Percentiles rank a stretch among this genome's conserved stretches.
Evolutionary conservation across 2,888 invertebrate genomes (phyloP).

Genomic region (Spialia ferax): DNA sequence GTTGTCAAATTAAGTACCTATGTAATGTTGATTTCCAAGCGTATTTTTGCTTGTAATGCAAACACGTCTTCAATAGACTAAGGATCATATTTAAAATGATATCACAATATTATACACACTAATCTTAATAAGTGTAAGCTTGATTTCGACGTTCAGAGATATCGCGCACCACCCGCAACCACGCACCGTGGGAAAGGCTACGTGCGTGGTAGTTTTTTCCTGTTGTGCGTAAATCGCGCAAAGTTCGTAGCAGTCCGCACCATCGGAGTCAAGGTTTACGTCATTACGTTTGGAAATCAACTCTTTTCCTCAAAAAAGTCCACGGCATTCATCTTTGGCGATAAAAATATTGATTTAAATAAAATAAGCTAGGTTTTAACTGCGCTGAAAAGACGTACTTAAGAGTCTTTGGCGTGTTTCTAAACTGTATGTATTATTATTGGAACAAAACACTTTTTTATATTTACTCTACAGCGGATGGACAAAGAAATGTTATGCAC

Average conservation of each 20-base stretch:
- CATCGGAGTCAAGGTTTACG: too few species aligned
- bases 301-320: slow-evolving; percentile 57
- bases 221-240: too few species aligned
- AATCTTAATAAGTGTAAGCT: too few species aligned
- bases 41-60: too few species aligned
- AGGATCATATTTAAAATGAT: not conserved
- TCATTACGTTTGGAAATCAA: not conserved
- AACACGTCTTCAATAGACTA: too few species aligned
- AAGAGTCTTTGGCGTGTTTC: slow-evolving; percentile 82
- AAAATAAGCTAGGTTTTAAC: slow-evolving; percentile 50
- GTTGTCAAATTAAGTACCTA: too few species aligned
- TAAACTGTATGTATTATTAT: slow-evolving; percentile 81
- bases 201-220: too few species aligned
- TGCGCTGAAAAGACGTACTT: slow-evolving; percentile 59
- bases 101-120: not conserved
- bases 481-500: slow-evolving; percentile 51
- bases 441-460: slow-evolving; percentile 49
- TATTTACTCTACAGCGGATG: slow-evolving; percentile 37
- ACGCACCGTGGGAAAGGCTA: too few species aligned
- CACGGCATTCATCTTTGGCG: slow-evolving; percentile 71
- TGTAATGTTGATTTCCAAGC: too few species aligned
- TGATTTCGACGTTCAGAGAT: too few species aligned
- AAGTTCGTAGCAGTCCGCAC: too few species aligned
- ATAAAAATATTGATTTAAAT: slow-evolving; percentile 67
- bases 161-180: too few species aligned